A percentile compares a stretch with the other conserved stretches of the same genome.
These are phyloP conservation scores for Anneissia japonica DNA, from an alignment of 35 echinoderm and acorn worm genomes.

Conservation along the genomic window DNA sequence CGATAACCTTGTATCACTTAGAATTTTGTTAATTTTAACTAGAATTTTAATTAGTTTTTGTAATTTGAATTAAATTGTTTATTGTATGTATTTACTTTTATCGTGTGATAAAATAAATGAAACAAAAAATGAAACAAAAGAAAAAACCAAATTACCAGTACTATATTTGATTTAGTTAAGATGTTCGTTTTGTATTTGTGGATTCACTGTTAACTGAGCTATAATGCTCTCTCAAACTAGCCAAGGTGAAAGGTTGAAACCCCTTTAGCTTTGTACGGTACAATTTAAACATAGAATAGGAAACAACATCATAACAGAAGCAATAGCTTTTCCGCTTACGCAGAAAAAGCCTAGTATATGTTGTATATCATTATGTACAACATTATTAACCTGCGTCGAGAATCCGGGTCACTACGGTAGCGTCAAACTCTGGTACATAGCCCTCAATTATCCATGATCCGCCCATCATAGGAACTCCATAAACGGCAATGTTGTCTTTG, in stretches of 20 bases:
- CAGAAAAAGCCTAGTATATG: not conserved
- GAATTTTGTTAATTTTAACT: too few species aligned
- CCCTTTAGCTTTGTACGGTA: not conserved
- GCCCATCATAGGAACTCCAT: slow-evolving; percentile 71
- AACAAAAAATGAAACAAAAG: too few species aligned
- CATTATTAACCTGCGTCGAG: slow-evolving; percentile 52
- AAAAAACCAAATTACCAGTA: too few species aligned
- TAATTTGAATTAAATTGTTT: too few species aligned
- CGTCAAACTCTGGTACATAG: slow-evolving; percentile 67
- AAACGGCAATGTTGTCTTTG: slow-evolving; percentile 65
- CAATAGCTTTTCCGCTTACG: not conserved
- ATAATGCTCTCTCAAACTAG: too few species aligned
- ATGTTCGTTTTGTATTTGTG: too few species aligned
- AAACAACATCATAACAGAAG: not conserved
- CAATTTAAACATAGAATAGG: not conserved
- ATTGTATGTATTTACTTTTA: too few species aligned
- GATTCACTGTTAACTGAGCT: too few species aligned
- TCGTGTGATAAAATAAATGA: too few species aligned
- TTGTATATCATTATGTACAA: not conserved
- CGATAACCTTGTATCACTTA: too few species aligned
- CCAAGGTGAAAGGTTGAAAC: not conserved
- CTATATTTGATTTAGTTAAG: too few species aligned
- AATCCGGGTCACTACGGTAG: slow-evolving; percentile 61
- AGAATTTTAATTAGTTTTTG: too few species aligned
- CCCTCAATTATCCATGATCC: slow-evolving; percentile 51